A percentile compares a stretch with the other conserved stretches of the same genome.
These are phyloP conservation scores for Nixonia krombeini DNA, from an alignment of 1,140 invertebrate species.

Conservation along the genomic window DNA sequence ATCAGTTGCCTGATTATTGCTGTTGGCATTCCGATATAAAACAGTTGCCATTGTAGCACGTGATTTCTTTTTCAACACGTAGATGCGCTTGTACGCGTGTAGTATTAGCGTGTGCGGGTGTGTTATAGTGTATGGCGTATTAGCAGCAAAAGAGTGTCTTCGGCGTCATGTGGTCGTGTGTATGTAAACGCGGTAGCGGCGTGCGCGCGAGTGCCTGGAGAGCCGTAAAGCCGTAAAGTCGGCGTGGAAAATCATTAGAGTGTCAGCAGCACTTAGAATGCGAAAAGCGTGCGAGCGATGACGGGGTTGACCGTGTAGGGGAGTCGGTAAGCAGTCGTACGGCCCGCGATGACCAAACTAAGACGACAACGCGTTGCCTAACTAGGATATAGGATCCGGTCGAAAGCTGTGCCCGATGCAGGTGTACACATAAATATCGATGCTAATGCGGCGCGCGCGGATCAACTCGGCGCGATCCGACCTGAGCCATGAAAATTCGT, in stretches of 20 bases:
- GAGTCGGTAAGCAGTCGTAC: slow-evolving; percentile 64
- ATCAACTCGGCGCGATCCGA: slow-evolving; percentile 28
- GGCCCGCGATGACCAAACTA: slow-evolving; percentile 69
- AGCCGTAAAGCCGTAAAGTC: slow-evolving; percentile 29
- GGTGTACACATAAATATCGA: slow-evolving; percentile 72
- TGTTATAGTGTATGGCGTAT: too few species aligned
- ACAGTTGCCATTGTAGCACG: slow-evolving; percentile 32
- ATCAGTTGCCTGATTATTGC: too few species aligned
- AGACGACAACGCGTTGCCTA: slow-evolving; percentile 68
- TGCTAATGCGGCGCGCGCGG: slow-evolving; percentile 62
- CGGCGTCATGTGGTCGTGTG: slow-evolving; percentile 21
- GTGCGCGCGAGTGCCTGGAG: slow-evolving; percentile 2
- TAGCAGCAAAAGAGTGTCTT: too few species aligned
- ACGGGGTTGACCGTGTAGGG: slow-evolving; percentile 70
- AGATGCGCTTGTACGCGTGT: slow-evolving; percentile 24
- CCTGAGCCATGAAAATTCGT: slow-evolving; percentile 40
- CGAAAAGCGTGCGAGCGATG: slow-evolving; percentile 70
- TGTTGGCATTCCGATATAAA: slow-evolving; percentile 35
- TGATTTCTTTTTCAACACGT: slow-evolving; percentile 29
- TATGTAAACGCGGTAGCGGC: too few species aligned
- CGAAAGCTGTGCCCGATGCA: slow-evolving; percentile 64
- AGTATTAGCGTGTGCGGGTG: too few species aligned
- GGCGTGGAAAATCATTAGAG: slow-evolving; percentile 62
- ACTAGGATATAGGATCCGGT: slow-evolving; percentile 71
- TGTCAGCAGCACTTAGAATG: slow-evolving; percentile 63